phyloP scores from a whole-genome alignment of 2,113 vertebrate genomes.

The Corydoras maculifer region DNA sequence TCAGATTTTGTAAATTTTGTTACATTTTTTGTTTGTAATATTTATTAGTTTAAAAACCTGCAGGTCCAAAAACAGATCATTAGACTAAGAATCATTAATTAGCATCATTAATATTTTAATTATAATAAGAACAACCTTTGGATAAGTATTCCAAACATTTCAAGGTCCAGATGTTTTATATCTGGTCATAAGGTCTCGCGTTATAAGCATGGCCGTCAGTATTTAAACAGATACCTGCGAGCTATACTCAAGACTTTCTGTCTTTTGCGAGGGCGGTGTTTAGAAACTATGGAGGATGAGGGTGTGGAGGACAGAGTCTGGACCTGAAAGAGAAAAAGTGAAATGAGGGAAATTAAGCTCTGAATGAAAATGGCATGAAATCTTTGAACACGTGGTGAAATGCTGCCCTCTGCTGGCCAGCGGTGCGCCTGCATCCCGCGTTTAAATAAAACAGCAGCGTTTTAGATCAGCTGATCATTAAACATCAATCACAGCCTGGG shows the following conservation, averaged over 20 bases:
- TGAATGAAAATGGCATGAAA: neutral
- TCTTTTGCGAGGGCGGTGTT: constrained; percentile 79
- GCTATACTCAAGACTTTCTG: constrained; percentile 84
- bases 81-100: no score
- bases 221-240: constrained; percentile 71
- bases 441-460: neutral
- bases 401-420: no score
- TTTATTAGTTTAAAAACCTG: no score
- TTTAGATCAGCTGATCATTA: neutral
- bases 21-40: no score
- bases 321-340: constrained; percentile 63
- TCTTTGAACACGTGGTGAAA: no score
- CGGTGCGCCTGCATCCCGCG: no score
- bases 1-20: no score
- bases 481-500: neutral
- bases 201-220: neutral
- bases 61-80: no score
- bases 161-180: no score
- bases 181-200: neutral
- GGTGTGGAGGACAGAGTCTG: constrained; percentile 72
- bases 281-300: constrained; percentile 59
- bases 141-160: no score
- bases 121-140: no score
- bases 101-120: no score
- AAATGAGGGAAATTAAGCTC: constrained; percentile 6